Conservation (phyloP, 2,888 invertebrate species). For the Laothoe populi region DNA sequence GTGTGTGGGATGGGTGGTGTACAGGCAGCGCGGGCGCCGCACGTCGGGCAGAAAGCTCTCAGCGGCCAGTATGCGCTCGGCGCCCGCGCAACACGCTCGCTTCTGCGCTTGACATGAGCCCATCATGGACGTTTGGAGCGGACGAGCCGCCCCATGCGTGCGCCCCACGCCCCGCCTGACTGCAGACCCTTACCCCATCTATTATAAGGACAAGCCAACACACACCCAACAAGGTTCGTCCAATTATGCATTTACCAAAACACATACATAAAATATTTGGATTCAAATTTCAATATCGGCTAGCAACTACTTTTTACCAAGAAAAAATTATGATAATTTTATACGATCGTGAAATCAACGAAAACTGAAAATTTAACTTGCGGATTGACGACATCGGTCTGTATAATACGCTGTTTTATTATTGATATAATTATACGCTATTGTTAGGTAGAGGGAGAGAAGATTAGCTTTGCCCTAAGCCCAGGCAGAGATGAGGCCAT, state of each 20-base stretch:
- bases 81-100: neutral
- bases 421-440: neutral
- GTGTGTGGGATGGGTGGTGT: neutral
- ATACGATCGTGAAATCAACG: constrained; percentile 21
- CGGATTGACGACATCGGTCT: neutral
- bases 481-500: too few species aligned
- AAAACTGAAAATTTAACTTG: constrained; percentile 16
- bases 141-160: constrained; percentile 13
- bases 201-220: constrained; percentile 1
- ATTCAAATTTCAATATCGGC: constrained; percentile 14
- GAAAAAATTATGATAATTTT: constrained; percentile 22
- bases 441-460: neutral
- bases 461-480: neutral
- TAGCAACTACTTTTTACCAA: neutral
- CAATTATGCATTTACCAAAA: neutral
- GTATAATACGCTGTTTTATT: neutral
- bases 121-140: constrained; percentile 24
- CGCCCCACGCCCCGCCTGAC: neutral
- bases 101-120: constrained; percentile 15
- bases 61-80: constrained; percentile 8
- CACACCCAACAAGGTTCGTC: constrained; percentile 8
- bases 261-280: neutral
- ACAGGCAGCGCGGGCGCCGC: neutral
- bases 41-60: neutral
- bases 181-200: constrained; percentile 9